These are phyloP conservation scores for Lasius fuliginosus DNA, from an alignment of 2,888 invertebrate species.

Conservation along the genomic window DNA sequence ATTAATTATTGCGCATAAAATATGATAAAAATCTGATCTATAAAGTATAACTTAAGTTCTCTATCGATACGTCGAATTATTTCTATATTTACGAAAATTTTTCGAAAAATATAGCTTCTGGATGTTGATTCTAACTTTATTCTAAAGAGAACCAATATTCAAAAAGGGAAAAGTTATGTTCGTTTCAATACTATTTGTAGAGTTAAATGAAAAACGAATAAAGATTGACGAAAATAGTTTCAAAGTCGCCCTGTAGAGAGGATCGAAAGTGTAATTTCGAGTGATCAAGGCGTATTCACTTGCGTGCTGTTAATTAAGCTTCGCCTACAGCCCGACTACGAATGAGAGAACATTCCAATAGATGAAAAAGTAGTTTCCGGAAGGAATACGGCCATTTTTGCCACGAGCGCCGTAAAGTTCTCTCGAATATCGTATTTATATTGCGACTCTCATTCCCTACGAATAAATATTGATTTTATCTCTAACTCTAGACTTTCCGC, in stretches of 20 bases:
- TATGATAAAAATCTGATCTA: conserved; percentile 29
- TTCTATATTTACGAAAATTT: neutral
- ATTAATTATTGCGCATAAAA: conserved; percentile 46
- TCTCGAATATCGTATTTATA: conserved; percentile 71
- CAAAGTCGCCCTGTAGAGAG: conserved; percentile 65
- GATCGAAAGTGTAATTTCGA: conserved; percentile 74
- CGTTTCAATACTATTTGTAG: neutral
- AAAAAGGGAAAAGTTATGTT: neutral
- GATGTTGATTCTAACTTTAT: neutral
- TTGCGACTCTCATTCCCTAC: conserved; percentile 68
- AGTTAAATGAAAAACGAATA: conserved; percentile 32
- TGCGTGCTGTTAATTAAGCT: conserved; percentile 77
- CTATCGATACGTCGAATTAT: neutral
- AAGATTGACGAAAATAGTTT: conserved; percentile 79
- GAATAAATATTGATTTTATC: conserved; percentile 73
- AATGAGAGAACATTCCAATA: conserved; percentile 51
- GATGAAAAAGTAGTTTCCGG: conserved; percentile 37
- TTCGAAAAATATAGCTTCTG: neutral
- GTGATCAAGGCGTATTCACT: conserved; percentile 82
- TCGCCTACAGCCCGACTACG: conserved; percentile 35
- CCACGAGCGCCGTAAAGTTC: conserved; percentile 59
- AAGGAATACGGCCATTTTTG: conserved; percentile 29
- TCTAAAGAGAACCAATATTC: neutral
- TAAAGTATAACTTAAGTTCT: conserved; percentile 4
- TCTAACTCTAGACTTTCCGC: conserved; percentile 55